Evolutionary conservation across 1,140 invertebrate species (phyloP).

Genomic region (Penaeus japonicus): DNA sequence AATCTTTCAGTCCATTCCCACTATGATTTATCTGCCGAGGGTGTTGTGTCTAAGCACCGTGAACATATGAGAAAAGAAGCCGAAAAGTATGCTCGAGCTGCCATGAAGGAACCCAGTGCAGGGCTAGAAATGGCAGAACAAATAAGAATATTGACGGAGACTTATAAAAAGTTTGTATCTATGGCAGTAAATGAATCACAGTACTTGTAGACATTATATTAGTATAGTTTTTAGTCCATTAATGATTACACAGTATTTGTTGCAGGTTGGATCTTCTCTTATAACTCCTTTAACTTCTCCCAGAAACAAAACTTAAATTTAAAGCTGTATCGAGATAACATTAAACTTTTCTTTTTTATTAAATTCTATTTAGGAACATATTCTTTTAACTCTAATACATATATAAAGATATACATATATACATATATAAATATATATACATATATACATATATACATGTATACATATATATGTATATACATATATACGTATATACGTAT

Average conservation of each 20-base stretch:
- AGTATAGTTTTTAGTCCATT: too few relatives aligned
- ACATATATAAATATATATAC: not conserved
- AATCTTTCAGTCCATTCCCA: constrained; percentile 41
- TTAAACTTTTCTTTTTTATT: too few relatives aligned
- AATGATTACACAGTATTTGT: too few relatives aligned
- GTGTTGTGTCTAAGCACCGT: constrained; percentile 16
- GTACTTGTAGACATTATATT: not conserved
- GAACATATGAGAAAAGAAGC: constrained; percentile 28
- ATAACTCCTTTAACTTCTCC: too few relatives aligned
- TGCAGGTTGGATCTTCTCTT: too few relatives aligned
- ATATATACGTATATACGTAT: not conserved
- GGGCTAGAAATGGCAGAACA: constrained; percentile 16
- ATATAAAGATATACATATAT: not conserved
- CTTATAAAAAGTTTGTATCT: constrained; percentile 36
- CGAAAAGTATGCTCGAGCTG: constrained; percentile 41
- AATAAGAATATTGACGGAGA: constrained; percentile 31
- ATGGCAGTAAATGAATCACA: not conserved
- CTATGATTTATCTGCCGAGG: constrained; percentile 37
- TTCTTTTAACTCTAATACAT: not conserved
- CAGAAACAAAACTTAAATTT: too few relatives aligned
- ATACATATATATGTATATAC: not conserved
- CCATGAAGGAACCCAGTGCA: not conserved
- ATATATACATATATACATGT: not conserved
- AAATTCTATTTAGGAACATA: too few relatives aligned
- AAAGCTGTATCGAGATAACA: too few relatives aligned